These are phyloP conservation scores for Rhabdornis inornatus DNA, from an alignment of 2,113 vertebrate genomes.

Conservation along the genomic window DNA sequence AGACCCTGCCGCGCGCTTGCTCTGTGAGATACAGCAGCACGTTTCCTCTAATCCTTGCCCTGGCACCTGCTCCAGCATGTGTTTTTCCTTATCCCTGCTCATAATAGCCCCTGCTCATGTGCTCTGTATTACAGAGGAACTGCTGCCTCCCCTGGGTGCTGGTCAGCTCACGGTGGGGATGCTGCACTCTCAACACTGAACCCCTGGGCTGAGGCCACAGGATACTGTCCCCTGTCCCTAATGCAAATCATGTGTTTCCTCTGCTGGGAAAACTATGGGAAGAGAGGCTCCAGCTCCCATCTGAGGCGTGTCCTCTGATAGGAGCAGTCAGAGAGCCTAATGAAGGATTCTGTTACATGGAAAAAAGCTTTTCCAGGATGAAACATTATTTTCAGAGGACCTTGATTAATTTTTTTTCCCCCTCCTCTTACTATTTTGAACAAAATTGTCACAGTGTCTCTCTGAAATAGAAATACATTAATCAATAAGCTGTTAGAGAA, in stretches of 20 bases:
- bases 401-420: not conserved
- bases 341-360: rapidly evolving
- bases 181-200: not conserved
- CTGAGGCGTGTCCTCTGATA: not conserved
- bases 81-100: not conserved
- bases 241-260: not conserved
- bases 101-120: not conserved
- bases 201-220: not conserved
- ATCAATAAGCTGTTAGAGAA: not conserved
- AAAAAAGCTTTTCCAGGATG: not conserved
- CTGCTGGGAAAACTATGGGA: not conserved
- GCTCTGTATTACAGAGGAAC: not conserved
- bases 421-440: not conserved
- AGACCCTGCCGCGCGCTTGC: rapidly evolving
- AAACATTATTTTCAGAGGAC: not conserved
- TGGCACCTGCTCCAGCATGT: not conserved
- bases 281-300: not conserved
- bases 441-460: not conserved
- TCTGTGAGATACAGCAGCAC: not conserved
- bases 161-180: not conserved
- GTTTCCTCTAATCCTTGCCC: not conserved
- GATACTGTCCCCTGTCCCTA: not conserved
- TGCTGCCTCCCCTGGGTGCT: not conserved
- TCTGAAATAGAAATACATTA: not conserved
- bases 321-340: not conserved